A percentile compares a stretch with the other conserved stretches of the same genome.
Evolutionary conservation across 2,113 vertebrate species (phyloP).

Genomic region (Hypanus sabinus): DNA sequence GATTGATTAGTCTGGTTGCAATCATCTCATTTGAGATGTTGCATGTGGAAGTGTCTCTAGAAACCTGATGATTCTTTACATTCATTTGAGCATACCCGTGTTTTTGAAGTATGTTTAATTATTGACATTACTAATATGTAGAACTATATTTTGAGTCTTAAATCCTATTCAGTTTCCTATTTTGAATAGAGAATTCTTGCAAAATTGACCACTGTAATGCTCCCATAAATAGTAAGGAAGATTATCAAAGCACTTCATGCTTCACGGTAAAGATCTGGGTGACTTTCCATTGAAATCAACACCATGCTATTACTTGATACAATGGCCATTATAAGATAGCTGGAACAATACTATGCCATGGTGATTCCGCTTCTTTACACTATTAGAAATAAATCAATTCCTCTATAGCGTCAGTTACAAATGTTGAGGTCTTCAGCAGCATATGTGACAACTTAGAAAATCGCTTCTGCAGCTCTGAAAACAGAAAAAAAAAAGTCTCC

Average conservation of each 20-base stretch:
- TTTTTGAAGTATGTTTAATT: not conserved
- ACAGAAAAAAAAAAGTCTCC: not conserved
- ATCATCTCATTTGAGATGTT: not conserved
- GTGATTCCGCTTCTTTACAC: not conserved
- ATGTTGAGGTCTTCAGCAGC: no score
- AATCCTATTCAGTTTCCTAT: not conserved
- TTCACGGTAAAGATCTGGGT: no score
- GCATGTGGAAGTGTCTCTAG: not conserved
- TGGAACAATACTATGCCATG: not conserved
- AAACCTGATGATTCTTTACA: not conserved
- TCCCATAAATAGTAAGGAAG: no score
- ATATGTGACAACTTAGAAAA: no score
- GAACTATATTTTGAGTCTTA: not conserved
- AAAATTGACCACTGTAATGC: no score
- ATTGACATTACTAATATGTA: no score
- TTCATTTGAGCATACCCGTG: not conserved
- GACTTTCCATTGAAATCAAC: no score
- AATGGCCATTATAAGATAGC: not conserved
- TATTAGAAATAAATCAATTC: not conserved
- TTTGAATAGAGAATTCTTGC: not conserved
- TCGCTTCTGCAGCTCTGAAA: not conserved
- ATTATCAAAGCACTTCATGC: no score
- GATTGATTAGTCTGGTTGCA: not conserved
- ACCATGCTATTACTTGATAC: no score
- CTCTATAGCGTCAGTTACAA: no score